Percentiles rank a stretch among this genome's conserved stretches.
phyloP scores from a whole-genome alignment of 2,797 vertebrate species.

The Carapus acus region DNA sequence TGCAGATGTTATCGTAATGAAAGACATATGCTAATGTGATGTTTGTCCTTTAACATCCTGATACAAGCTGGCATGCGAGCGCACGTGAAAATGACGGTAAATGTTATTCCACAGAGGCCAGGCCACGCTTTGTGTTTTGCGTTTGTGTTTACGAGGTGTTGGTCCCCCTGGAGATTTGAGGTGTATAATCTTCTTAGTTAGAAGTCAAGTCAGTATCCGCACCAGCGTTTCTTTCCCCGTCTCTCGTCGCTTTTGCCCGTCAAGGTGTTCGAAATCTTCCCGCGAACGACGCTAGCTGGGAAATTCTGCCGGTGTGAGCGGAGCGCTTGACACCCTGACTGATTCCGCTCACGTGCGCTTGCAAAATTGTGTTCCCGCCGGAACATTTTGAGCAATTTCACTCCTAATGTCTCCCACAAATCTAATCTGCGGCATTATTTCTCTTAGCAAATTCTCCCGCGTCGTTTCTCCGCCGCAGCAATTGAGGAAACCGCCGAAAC shows the following conservation, averaged over 20 bases:
- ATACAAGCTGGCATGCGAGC: conserved; percentile 38
- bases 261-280: background rate
- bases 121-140: conserved; percentile 11
- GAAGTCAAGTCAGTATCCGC: background rate
- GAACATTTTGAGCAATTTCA: conserved; percentile 9
- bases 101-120: conserved; percentile 24
- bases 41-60: conserved; percentile 39
- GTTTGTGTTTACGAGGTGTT: conserved; percentile 13
- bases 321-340: conserved; percentile 3
- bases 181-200: conserved; percentile 1
- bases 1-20: conserved; percentile 64
- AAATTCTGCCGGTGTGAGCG: conserved; percentile 1
- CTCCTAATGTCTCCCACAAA: conserved; percentile 3
- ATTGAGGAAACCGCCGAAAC: no score
- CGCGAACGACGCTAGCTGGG: no score
- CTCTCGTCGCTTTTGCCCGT: background rate
- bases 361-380: conserved; percentile 6
- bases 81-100: conserved; percentile 30
- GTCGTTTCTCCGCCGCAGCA: no score
- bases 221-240: background rate
- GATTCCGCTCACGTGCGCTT: conserved; percentile 12
- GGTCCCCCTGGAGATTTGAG: conserved; percentile 1
- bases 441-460: background rate
- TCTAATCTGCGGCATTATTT: background rate
- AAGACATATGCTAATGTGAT: conserved; percentile 47